These are phyloP conservation scores for Taphrorychus bicolor DNA, from an alignment of 2,888 invertebrate species.

Conservation along the genomic window DNA sequence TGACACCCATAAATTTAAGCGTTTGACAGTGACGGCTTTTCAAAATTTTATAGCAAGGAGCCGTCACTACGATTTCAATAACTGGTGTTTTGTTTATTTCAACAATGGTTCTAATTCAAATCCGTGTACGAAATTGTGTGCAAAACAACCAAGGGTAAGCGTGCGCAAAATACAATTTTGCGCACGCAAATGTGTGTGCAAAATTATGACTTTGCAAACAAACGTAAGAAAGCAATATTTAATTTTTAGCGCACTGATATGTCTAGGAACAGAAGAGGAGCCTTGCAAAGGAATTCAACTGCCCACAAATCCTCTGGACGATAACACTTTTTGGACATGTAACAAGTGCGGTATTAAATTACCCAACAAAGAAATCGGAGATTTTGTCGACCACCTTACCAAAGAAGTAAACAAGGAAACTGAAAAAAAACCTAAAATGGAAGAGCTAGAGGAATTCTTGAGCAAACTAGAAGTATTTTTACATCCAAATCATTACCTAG, in stretches of 20 bases:
- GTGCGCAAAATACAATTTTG: too few species aligned
- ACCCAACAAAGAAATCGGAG: conserved; percentile 68
- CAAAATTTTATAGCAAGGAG: too few species aligned
- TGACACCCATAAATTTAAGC: too few species aligned
- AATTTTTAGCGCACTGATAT: conserved; percentile 68
- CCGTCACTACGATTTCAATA: too few species aligned
- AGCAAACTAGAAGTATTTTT: conserved; percentile 68
- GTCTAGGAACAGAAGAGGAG: conserved; percentile 64
- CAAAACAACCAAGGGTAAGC: too few species aligned
- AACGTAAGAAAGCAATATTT: too few species aligned
- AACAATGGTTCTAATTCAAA: too few species aligned
- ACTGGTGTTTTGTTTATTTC: too few species aligned
- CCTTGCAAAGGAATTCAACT: conserved; percentile 73
- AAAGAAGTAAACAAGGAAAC: conserved; percentile 73
- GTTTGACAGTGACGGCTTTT: too few species aligned
- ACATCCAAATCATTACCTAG: conserved; percentile 72
- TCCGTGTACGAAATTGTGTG: too few species aligned
- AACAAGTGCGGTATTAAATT: conserved; percentile 69
- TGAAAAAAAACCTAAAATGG: conserved; percentile 63
- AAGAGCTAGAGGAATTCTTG: conserved; percentile 69
- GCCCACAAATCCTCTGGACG: conserved; percentile 65
- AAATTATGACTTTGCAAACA: not conserved
- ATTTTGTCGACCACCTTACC: conserved; percentile 69
- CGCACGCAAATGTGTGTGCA: too few species aligned
- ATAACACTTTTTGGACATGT: conserved; percentile 70